These are phyloP conservation scores for Lepetodrilus schrolli DNA, from an alignment of 2,888 invertebrate genomes.

Conservation along the genomic window DNA sequence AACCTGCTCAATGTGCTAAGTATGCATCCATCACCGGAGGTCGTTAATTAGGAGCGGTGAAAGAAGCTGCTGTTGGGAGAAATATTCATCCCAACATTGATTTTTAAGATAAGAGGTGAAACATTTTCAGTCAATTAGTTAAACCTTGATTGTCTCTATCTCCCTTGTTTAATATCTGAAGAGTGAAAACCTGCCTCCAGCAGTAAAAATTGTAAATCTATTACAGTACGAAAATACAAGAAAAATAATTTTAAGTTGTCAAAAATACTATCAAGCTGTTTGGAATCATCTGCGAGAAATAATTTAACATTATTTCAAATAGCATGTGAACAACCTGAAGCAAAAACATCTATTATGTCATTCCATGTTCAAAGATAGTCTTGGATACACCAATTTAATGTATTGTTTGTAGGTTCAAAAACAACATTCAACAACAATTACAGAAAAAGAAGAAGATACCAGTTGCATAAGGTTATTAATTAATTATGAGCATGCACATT, in stretches of 20 bases:
- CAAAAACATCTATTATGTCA: not conserved
- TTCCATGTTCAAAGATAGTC: no score
- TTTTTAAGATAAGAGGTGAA: constrained; percentile 32
- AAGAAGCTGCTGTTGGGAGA: constrained; percentile 19
- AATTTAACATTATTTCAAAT: constrained; percentile 24
- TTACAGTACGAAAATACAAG: constrained; percentile 1
- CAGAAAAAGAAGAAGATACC: no score
- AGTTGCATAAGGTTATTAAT: no score
- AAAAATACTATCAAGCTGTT: no score
- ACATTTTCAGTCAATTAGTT: constrained; percentile 41
- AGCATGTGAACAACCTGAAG: not conserved
- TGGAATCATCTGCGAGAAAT: no score
- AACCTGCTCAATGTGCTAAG: constrained; percentile 37
- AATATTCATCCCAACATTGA: constrained; percentile 33
- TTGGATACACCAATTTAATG: no score
- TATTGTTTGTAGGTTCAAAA: no score
- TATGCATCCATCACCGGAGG: constrained; percentile 36
- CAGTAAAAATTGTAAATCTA: constrained; percentile 8
- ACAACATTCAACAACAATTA: no score
- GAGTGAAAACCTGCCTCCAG: not conserved
- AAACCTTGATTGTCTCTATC: constrained; percentile 39
- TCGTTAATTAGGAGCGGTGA: constrained; percentile 33
- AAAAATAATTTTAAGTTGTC: not conserved
- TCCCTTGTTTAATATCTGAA: constrained; percentile 25
- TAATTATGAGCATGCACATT: no score